Evolutionary conservation across 2,888 invertebrate species (phyloP).

Genomic region (Megalurothrips usitatus): DNA sequence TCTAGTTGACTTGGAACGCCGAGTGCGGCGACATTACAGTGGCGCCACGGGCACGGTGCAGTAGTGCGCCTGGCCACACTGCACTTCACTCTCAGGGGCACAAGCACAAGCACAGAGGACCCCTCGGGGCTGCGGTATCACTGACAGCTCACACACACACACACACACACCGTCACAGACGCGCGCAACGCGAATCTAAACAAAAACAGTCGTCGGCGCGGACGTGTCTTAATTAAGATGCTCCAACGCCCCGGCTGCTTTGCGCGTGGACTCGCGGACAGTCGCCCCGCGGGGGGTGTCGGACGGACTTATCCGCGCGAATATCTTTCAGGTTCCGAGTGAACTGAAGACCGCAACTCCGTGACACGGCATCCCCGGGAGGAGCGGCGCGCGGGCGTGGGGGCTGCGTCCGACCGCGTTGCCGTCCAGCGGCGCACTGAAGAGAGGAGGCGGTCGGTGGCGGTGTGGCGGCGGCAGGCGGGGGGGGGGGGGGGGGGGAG

Average conservation of each 20-base stretch:
- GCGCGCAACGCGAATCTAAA: too few relatives aligned
- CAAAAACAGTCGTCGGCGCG: too few relatives aligned
- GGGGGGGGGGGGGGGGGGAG: not conserved
- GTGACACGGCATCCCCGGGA: not conserved
- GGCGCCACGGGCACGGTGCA: too few relatives aligned
- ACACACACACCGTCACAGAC: too few relatives aligned
- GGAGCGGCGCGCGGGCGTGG: not conserved
- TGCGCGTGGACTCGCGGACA: not conserved
- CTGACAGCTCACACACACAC: not conserved
- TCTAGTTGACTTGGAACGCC: too few relatives aligned
- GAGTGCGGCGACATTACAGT: too few relatives aligned
- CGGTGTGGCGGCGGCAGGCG: not conserved
- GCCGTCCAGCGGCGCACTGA: slow-evolving; percentile 21
- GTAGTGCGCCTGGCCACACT: not conserved
- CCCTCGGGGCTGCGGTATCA: not conserved
- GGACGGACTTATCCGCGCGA: too few relatives aligned
- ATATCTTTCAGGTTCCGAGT: not conserved
- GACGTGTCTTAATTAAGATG: not conserved
- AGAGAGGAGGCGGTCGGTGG: not conserved
- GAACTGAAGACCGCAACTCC: not conserved
- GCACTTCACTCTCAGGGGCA: not conserved
- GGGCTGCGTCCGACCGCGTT: not conserved
- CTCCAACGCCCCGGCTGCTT: not conserved
- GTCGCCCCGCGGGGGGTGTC: not conserved
- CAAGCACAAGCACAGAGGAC: not conserved